These are phyloP conservation scores for Planiliza haematocheilus DNA, from an alignment of 2,113 vertebrate species.

Conservation along the genomic window DNA sequence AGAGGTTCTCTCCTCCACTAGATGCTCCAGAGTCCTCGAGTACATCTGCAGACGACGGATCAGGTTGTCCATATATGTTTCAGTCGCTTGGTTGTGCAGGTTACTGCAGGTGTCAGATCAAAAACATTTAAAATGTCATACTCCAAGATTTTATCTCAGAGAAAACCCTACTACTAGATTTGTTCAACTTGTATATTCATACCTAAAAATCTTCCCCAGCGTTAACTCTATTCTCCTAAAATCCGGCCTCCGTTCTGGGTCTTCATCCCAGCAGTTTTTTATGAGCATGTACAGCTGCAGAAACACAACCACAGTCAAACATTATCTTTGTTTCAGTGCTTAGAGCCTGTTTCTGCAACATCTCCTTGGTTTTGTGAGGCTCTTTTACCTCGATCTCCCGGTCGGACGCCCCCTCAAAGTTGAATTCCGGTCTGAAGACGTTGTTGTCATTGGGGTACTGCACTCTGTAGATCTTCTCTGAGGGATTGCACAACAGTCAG, in stretches of 20 bases:
- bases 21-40: constrained; percentile 92
- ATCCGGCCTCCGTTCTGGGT: constrained; percentile 95
- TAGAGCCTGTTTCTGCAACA: neutral
- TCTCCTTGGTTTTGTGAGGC: neutral
- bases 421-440: constrained; percentile 91
- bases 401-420: constrained; percentile 87
- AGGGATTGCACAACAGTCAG: neutral
- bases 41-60: constrained; percentile 96
- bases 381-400: constrained; percentile 89
- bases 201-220: constrained; percentile 96
- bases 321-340: neutral
- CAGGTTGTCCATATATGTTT: constrained; percentile 98
- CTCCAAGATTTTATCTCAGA: no score
- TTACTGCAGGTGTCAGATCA: constrained; percentile 80
- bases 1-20: constrained; percentile 94
- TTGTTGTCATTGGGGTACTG: constrained; percentile 71
- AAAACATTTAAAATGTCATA: neutral
- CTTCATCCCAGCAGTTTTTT: constrained; percentile 97
- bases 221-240: constrained; percentile 94
- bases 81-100: constrained; percentile 90
- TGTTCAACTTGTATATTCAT: no score
- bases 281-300: constrained; percentile 88
- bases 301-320: neutral
- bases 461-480: constrained; percentile 93
- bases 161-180: no score